Base-by-base conservation (phyloP, 1,140 invertebrate species). In the Tetragonula clypearis region DNA sequence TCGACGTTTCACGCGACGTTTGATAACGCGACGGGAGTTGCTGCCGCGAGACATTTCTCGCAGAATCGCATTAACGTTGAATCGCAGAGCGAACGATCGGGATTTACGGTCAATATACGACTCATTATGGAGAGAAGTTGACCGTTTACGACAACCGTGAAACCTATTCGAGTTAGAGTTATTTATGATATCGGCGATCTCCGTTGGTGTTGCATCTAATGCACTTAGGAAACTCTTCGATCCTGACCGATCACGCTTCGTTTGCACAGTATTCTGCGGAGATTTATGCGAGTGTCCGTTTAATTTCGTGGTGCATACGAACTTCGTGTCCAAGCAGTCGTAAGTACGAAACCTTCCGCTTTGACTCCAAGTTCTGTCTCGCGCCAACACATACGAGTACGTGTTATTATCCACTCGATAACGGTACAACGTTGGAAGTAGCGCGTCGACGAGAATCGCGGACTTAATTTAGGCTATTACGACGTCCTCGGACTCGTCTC, bases 401-500 rank as follows among this genome's bases (percentile, higher is more conserved):
- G 65, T 68, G 17, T 83, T 87, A 85, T 90, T 90, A 80, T 83
- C 76, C 75, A 68, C 71, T 65, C 86, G 86, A 89, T 89, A 89
- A 89, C 79, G 87, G 84, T 83, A 80, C 41, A 14, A 77, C 41
- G 77, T 71, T 58, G 69, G 55, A 73, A 82, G 84, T 14, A 41
- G 58, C 30, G 53, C n/a, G 87, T 60, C 41, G 68, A 65, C 21
- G 5, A 58, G 55, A 68, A 74, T 30, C 85, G 83, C 77, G 41
- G 55, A 88, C 87, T 90, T 86, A 88, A 92, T 91, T 92, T 87
- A 86, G 87, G 69, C 89, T 88, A 90, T 92, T 92, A 91, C 87
- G 35, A 69, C 55, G 78, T 76, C 35, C 35, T 79, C 79, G 85
- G 73, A 58, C 69, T 71, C 58, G 78, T 81, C 83, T 69, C 60